phyloP scores from a whole-genome alignment of 2,888 invertebrate genomes.

The Pteria penguin region DNA sequence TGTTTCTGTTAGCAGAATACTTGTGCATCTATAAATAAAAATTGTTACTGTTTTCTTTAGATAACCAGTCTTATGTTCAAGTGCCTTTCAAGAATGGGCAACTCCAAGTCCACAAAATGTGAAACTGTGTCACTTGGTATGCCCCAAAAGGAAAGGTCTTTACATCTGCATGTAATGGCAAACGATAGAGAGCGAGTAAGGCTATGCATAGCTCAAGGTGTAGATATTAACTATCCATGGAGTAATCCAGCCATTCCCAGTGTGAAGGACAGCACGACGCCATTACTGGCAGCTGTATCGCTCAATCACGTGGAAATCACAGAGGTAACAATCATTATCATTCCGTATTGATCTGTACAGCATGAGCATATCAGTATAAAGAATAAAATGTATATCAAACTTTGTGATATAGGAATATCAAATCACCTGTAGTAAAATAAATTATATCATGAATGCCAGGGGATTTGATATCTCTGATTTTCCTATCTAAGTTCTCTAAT shows the following conservation, averaged over 20 bases:
- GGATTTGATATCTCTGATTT: too few relatives aligned
- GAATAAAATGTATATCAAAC: too few relatives aligned
- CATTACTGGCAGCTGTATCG: conserved; percentile 80
- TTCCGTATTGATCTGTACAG: conserved; percentile 71
- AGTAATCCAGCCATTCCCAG: conserved; percentile 79
- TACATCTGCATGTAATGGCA: conserved; percentile 80
- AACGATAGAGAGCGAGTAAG: conserved; percentile 78
- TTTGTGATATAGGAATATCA: too few relatives aligned
- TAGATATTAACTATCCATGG: conserved; percentile 80
- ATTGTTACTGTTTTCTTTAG: not conserved
- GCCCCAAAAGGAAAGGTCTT: conserved; percentile 78
- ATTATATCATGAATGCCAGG: too few relatives aligned
- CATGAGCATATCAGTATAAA: conserved; percentile 79
- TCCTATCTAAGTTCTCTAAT: too few relatives aligned
- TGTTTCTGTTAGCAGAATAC: too few relatives aligned
- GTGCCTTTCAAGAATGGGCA: conserved; percentile 70
- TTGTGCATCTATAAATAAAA: too few relatives aligned
- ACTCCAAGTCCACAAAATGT: conserved; percentile 73
- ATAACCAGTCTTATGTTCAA: not conserved
- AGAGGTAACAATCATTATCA: too few relatives aligned
- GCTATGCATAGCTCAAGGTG: conserved; percentile 73
- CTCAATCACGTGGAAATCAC: conserved; percentile 80
- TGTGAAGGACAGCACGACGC: conserved; percentile 80
- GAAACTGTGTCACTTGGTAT: conserved; percentile 74
- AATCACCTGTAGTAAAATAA: too few relatives aligned